Conservation (phyloP, 2,797 vertebrate species). For the Acestrorhynchus altus region DNA sequence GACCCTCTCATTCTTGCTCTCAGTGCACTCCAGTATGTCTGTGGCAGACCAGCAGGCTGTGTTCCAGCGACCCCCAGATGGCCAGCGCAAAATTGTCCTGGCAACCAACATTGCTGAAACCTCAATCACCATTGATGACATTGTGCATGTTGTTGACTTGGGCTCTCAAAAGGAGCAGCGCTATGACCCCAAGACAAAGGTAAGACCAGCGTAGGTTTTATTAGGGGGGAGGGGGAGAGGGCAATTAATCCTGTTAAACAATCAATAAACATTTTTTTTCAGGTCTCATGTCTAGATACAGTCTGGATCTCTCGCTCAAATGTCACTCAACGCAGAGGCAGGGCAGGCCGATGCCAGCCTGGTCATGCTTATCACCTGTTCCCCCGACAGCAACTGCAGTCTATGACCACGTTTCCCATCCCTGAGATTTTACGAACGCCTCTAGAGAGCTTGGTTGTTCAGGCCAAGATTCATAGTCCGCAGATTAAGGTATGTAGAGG, state of each 20-base stretch:
- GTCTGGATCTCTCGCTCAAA: constrained; percentile 94
- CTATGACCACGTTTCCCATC: constrained; percentile 87
- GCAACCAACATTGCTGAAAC: constrained; percentile 97
- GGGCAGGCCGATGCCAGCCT: constrained; percentile 93
- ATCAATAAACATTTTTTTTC: not conserved
- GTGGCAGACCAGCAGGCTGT: constrained; percentile 93
- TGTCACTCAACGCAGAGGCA: constrained; percentile 90
- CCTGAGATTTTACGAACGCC: constrained; percentile 96
- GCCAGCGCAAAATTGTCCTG: constrained; percentile 90
- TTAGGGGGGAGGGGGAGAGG: too few species aligned
- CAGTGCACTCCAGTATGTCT: constrained; percentile 96
- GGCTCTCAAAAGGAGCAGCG: constrained; percentile 93
- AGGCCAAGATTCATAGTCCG: constrained; percentile 95
- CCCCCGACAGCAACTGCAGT: constrained; percentile 82
- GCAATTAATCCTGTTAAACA: not conserved
- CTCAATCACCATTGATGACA: constrained; percentile 95
- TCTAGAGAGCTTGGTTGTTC: constrained; percentile 92
- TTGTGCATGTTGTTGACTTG: constrained; percentile 92
- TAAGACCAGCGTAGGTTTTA: constrained; percentile 54
- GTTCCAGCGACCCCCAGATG: constrained; percentile 84
- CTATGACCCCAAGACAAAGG: constrained; percentile 93
- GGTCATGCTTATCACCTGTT: constrained; percentile 95
- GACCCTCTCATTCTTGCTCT: not conserved
- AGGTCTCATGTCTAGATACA: constrained; percentile 95
- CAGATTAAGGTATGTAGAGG: constrained; percentile 82